Percentiles rank a stretch among this genome's conserved stretches.
phyloP scores from a whole-genome alignment of 2,888 invertebrate genomes.

The Hyposoter dolosus region DNA sequence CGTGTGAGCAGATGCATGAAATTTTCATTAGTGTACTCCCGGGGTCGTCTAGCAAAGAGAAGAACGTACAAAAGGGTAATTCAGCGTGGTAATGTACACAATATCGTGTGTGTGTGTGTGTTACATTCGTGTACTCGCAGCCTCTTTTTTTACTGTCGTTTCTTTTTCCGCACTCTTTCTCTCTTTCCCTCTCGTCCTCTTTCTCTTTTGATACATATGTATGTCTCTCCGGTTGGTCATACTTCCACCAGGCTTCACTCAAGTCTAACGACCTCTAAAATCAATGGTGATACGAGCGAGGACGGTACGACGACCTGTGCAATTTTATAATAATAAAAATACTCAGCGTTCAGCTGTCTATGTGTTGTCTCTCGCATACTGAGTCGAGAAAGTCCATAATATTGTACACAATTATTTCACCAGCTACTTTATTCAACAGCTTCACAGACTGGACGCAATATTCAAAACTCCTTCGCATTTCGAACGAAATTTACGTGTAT shows the following conservation, averaged over 20 bases:
- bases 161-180: constrained; percentile 11
- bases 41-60: constrained; percentile 48
- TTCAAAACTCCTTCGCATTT: constrained; percentile 28
- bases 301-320: constrained; percentile 71
- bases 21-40: constrained; percentile 47
- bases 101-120: constrained; percentile 20
- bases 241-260: constrained; percentile 64
- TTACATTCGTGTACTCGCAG: constrained; percentile 34
- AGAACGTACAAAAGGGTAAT: constrained; percentile 63
- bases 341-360: constrained; percentile 26
- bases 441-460: constrained; percentile 10
- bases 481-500: constrained; percentile 16
- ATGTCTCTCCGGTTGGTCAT: constrained; percentile 35
- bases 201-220: constrained; percentile 14
- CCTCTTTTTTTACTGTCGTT: constrained; percentile 10
- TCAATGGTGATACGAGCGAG: constrained; percentile 69
- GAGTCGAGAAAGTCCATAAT: not conserved
- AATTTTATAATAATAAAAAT: constrained; percentile 70
- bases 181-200: constrained; percentile 3
- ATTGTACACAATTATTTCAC: constrained; percentile 9
- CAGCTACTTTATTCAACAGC: constrained; percentile 38
- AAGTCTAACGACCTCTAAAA: constrained; percentile 74
- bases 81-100: constrained; percentile 41
- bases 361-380: constrained; percentile 21
- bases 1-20: constrained; percentile 19